phyloP scores from a whole-genome alignment of 2,888 invertebrate species.

The Alviniconcha strummeri region DNA sequence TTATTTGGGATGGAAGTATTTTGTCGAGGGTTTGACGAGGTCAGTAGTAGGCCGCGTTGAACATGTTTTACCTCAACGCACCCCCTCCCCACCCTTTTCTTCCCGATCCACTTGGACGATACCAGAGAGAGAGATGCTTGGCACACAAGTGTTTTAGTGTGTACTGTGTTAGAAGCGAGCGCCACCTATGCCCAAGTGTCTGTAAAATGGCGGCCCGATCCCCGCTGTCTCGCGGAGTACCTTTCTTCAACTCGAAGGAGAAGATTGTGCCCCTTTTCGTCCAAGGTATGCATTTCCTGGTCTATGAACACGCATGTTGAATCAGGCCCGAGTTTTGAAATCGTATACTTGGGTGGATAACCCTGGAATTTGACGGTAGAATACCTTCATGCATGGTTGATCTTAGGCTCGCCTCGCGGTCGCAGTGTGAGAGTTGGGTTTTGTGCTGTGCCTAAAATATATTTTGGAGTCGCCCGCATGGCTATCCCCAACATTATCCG shows the following conservation, averaged over 20 bases:
- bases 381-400: conserved; percentile 34
- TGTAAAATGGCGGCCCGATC: conserved; percentile 31
- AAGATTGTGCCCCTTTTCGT: conserved; percentile 15
- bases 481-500: too few species aligned
- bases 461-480: too few species aligned
- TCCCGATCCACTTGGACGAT: background rate
- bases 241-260: conserved; percentile 16
- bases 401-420: conserved; percentile 17
- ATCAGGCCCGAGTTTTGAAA: background rate
- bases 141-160: conserved; percentile 26
- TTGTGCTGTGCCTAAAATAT: background rate
- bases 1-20: too few species aligned
- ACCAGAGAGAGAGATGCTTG: conserved; percentile 9
- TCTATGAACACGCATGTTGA: background rate
- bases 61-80: too few species aligned
- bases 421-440: conserved; percentile 6
- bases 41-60: too few species aligned
- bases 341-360: background rate
- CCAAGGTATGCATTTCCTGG: conserved; percentile 21
- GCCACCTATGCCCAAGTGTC: conserved; percentile 32
- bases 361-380: conserved; percentile 1
- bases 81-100: too few species aligned
- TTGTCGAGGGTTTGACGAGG: too few species aligned
- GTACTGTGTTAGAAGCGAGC: conserved; percentile 27
- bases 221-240: conserved; percentile 28